Conservation (phyloP, 2,113 vertebrate species). For the Tragelaphus strepsiceros region DNA sequence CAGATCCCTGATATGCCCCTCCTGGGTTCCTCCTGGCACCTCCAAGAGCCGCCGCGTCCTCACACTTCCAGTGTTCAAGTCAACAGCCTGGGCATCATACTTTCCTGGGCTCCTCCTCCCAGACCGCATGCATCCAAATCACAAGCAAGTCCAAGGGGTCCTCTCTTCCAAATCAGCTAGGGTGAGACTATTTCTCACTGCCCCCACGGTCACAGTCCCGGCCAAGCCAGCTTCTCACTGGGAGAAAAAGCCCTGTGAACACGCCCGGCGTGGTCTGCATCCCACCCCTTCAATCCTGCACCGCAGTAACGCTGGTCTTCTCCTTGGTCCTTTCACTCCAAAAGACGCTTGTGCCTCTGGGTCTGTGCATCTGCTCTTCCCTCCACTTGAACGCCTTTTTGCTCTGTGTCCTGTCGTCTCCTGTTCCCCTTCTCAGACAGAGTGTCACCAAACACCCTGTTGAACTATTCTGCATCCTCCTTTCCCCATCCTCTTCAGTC, state of each 20-base stretch:
- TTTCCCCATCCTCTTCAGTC: neutral
- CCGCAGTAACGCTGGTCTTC: neutral
- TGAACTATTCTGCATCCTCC: neutral
- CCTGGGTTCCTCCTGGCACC: neutral
- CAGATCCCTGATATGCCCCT: neutral
- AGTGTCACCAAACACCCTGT: no score
- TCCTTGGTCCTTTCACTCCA: neutral
- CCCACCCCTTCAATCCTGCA: rapidly evolving
- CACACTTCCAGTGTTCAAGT: neutral
- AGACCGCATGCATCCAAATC: neutral
- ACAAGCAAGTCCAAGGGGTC: neutral
- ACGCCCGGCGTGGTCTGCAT: rapidly evolving
- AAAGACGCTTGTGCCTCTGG: neutral
- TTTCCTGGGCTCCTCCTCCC: neutral
- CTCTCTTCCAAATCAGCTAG: neutral
- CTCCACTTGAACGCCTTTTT: neutral
- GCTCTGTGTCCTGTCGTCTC: neutral
- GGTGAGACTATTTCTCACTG: neutral
- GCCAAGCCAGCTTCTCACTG: neutral
- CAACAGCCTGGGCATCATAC: neutral
- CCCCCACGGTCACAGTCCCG: neutral
- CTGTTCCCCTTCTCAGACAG: neutral
- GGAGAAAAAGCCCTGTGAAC: neutral
- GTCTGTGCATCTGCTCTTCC: no score
- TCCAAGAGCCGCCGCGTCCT: neutral